phyloP scores from a whole-genome alignment of 2,888 invertebrate species.

The Drosophila siamana region DNA sequence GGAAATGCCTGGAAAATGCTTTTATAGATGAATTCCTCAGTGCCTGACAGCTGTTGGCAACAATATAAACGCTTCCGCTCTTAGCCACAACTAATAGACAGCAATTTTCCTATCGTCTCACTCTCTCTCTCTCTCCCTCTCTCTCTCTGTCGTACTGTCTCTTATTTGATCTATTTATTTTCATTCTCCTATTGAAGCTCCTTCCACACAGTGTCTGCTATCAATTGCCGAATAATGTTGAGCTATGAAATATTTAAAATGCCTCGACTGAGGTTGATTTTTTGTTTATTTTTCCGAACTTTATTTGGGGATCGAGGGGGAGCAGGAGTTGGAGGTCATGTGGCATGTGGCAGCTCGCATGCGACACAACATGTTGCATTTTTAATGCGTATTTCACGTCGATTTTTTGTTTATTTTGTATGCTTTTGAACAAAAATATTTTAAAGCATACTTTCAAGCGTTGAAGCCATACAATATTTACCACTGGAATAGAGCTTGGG shows the following conservation, averaged over 20 bases:
- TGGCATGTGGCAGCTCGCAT: conserved; percentile 35
- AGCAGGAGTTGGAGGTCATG: background rate
- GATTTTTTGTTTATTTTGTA: conserved; percentile 47
- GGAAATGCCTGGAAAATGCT: conserved; percentile 78
- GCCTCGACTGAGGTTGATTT: conserved; percentile 45
- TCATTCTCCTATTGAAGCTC: background rate
- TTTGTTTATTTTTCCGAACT: conserved; percentile 22
- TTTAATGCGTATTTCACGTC: conserved; percentile 71
- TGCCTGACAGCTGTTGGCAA: conserved; percentile 70
- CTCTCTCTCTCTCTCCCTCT: background rate
- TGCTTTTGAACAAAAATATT: conserved; percentile 49
- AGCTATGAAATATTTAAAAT: conserved; percentile 78
- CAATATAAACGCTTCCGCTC: conserved; percentile 50
- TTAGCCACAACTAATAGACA: conserved; percentile 73
- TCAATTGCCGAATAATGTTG: conserved; percentile 77
- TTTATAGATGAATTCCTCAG: conserved; percentile 65
- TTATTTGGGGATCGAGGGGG: no score
- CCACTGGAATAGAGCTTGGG: background rate
- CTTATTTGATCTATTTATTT: background rate
- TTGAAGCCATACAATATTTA: conserved; percentile 41
- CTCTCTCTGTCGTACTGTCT: background rate
- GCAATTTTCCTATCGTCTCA: conserved; percentile 5
- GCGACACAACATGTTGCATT: conserved; percentile 80
- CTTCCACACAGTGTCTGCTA: conserved; percentile 33
- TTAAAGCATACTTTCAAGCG: conserved; percentile 72